Conservation (phyloP, 2,888 invertebrate genomes). For the Drosophila paucipuncta region DNA sequence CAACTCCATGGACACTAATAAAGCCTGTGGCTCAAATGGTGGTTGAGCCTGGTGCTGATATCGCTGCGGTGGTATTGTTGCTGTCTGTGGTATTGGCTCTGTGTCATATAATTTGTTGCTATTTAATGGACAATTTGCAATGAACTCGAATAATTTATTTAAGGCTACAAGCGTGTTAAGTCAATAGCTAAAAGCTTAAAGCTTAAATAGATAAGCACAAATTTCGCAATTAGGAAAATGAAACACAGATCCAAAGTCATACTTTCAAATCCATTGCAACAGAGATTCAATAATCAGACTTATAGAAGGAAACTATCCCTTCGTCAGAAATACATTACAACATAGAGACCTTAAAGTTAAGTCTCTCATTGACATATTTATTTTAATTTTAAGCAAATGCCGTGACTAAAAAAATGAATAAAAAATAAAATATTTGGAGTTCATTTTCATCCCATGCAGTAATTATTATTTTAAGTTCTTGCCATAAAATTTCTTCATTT, state of each 20-base stretch:
- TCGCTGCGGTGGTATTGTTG: slow-evolving; percentile 1
- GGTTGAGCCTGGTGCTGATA: slow-evolving; percentile 10
- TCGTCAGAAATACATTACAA: background rate
- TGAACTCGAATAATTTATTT: slow-evolving; percentile 38
- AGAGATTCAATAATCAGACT: background rate
- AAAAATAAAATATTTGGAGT: background rate
- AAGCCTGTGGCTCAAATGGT: slow-evolving; percentile 9
- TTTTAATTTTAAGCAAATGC: background rate
- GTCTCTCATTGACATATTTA: background rate
- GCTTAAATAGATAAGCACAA: background rate
- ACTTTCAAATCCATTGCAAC: background rate
- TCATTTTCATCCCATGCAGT: background rate
- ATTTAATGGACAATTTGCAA: slow-evolving; percentile 62
- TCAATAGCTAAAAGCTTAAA: background rate
- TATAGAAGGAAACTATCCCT: background rate
- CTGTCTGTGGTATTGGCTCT: slow-evolving; percentile 32
- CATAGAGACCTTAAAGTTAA: background rate
- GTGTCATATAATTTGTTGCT: slow-evolving; percentile 58
- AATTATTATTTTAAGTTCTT: background rate
- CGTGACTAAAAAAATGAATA: background rate
- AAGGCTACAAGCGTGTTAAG: slow-evolving; percentile 11
- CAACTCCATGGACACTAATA: slow-evolving; percentile 43
- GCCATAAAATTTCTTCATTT: background rate
- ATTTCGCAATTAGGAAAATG: background rate
- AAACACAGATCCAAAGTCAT: background rate